Base-by-base conservation (phyloP, 2,797 vertebrate genomes). In the Gallirallus australis region DNA sequence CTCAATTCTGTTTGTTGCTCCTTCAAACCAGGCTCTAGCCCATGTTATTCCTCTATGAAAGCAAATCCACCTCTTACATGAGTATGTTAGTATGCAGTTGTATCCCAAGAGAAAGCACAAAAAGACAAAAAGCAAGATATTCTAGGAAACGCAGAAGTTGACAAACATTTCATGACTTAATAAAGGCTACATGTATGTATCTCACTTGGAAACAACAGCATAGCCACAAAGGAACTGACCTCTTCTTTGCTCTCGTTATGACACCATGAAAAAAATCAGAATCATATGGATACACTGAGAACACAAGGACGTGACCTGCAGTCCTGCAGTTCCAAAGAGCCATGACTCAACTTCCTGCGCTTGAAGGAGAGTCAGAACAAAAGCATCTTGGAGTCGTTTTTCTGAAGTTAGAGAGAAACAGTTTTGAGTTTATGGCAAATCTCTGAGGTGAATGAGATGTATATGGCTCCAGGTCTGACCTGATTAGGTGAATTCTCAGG, bases 331-430 rank as follows among this genome's bases (percentile, higher is more conserved):
- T 96, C 82, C 86, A 95, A 96, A 92, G 33, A 95, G 42, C 76
- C 61, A 71, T 95, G 94, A 96, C 94, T 96, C 96, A 95, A 96
- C 81, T 95, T 96, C 95, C 95, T 95, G 88, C 8, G 8, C 76
- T 81, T 57, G 78, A 90, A 93, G 75, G 37, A 86, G 59, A 84
- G 59, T 96, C 95, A 94, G 86, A 94, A 78, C 48, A 82, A 96
- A 95, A 94, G 78, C 70, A 90, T 84, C 83, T 90, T 75, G 86
- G 83, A 93, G 56, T 92, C 40, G 61, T 90, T 81, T 90, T 86
- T 76, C 82, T 75, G 48, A 93, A 96, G 68, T 63, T 54, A 68
- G 60, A 52, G 33, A 93, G 79, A 85, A 94, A 86, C 5, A 0
- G 57, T 82, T 90, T 18, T 12, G 89, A 73, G 30, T 71, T 68